phyloP scores from a whole-genome alignment of 2,797 vertebrate species.

The Parauchenoglanis punctatus region DNA sequence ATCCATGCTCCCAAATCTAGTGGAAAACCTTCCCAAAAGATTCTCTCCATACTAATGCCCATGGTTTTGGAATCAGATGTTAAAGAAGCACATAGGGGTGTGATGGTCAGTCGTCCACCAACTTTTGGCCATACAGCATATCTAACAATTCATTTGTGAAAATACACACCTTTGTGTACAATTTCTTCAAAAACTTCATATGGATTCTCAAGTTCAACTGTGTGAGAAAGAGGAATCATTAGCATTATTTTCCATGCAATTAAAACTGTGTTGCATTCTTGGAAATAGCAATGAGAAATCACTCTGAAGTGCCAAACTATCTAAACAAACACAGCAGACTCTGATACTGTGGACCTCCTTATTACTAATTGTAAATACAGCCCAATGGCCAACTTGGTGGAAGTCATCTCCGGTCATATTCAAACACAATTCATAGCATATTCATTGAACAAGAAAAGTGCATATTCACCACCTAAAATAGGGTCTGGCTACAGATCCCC shows the following conservation, averaged over 20 bases:
- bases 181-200: slow-evolving; percentile 4
- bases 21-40: background rate
- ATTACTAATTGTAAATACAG: background rate
- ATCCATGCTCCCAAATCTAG: background rate
- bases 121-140: background rate
- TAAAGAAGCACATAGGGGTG: background rate
- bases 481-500: background rate
- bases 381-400: background rate
- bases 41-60: background rate
- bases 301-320: background rate
- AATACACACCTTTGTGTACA: background rate
- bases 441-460: background rate
- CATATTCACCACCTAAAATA: background rate
- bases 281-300: background rate
- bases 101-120: background rate
- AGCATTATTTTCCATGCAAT: background rate
- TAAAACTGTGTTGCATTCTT: background rate
- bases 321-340: background rate
- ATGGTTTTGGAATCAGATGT: background rate
- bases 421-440: background rate
- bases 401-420: background rate
- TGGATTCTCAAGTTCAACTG: slow-evolving; percentile 17
- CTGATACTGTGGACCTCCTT: background rate
- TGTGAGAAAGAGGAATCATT: slow-evolving; percentile 11
- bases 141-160: background rate